A percentile compares a stretch with the other conserved stretches of the same genome.
Conservation (phyloP, 2,888 invertebrate species). For the Reticulitermes lucifugus region DNA sequence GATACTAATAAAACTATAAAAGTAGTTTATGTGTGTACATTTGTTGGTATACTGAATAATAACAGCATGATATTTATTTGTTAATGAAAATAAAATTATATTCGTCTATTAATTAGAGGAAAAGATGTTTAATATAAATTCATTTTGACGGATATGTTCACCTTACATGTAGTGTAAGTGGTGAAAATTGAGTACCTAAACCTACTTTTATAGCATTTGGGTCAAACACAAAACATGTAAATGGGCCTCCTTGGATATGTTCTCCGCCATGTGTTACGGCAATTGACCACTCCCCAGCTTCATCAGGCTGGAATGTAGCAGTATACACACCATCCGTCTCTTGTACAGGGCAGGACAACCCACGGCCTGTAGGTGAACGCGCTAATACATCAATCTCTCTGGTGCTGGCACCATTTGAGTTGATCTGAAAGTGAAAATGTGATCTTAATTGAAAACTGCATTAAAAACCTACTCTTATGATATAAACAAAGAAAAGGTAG, state of each 20-base stretch:
- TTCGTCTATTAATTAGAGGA: no score
- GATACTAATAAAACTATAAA: no score
- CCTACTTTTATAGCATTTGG: conserved; percentile 85
- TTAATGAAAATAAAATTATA: no score
- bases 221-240: conserved; percentile 95
- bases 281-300: conserved; percentile 97
- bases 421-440: conserved; percentile 65
- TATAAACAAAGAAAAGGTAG: no score
- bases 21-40: no score
- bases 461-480: no score
- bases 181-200: not conserved
- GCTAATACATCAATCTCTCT: conserved; percentile 94
- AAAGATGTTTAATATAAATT: no score
- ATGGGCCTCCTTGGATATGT: conserved; percentile 96
- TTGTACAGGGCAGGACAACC: conserved; percentile 84
- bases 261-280: conserved; percentile 95
- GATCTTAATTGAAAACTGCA: no score
- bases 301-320: conserved; percentile 96
- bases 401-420: conserved; percentile 68
- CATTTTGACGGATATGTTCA: no score
- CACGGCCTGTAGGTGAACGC: conserved; percentile 88
- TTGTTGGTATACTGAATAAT: no score
- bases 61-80: no score
- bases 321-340: conserved; percentile 91
- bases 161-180: no score